Conservation (phyloP, 2,888 invertebrate genomes). For the Clivina fossor region DNA sequence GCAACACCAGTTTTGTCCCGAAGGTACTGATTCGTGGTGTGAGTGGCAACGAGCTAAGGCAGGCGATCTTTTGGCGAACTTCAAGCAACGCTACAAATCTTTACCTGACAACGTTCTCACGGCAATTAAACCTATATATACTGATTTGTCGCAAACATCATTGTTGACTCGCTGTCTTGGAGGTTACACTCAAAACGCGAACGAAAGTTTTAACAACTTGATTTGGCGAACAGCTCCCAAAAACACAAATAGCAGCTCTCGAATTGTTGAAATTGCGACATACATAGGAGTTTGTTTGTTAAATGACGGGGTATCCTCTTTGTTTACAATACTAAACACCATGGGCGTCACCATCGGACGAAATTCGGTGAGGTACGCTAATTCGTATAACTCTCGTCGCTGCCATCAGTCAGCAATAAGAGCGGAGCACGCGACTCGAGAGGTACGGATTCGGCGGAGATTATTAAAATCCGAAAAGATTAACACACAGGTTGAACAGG, state of each 20-base stretch:
- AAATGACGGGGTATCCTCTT: not conserved
- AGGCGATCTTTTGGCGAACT: slow-evolving; percentile 27
- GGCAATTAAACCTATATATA: slow-evolving; percentile 43
- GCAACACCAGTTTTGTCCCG: slow-evolving; percentile 34
- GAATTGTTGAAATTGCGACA: not conserved
- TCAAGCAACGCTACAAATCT: slow-evolving; percentile 34
- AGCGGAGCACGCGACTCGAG: no score
- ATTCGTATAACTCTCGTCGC: no score
- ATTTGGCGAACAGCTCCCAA: not conserved
- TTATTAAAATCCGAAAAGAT: not conserved
- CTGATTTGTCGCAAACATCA: slow-evolving; percentile 44
- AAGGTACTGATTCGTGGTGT: slow-evolving; percentile 37
- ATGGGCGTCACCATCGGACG: not conserved
- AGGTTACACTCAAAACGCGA: slow-evolving; percentile 42
- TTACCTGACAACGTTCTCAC: slow-evolving; percentile 36
- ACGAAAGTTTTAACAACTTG: slow-evolving; percentile 33
- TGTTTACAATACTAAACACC: not conserved
- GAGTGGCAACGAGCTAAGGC: slow-evolving; percentile 37
- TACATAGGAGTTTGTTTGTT: not conserved
- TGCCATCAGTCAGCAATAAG: no score
- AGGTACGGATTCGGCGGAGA: no score
- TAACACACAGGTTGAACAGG: no score
- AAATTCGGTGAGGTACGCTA: not conserved
- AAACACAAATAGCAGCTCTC: not conserved
- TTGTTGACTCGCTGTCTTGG: slow-evolving; percentile 37